Percentiles rank a stretch among this genome's conserved stretches.
Conservation (phyloP, 2,888 invertebrate species). For the Apodemia mormo region DNA sequence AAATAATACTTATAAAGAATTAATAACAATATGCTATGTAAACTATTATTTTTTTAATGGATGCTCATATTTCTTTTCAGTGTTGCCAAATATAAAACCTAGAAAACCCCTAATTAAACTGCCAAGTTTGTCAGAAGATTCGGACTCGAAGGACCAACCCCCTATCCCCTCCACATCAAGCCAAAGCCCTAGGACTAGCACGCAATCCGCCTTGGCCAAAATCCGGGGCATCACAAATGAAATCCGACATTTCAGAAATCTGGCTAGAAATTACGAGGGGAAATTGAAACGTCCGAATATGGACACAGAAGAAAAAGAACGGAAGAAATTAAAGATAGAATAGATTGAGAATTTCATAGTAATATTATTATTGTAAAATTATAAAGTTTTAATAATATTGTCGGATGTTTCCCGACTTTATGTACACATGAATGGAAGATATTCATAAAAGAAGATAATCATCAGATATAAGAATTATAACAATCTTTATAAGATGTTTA, state of each 20-base stretch:
- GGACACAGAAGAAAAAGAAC: conserved; percentile 42
- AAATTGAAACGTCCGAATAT: conserved; percentile 50
- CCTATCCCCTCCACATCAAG: conserved; percentile 46
- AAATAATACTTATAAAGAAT: too few species aligned
- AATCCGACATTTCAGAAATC: conserved; percentile 51
- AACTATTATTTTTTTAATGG: too few species aligned
- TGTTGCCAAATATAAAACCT: conserved; percentile 70
- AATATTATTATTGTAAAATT: background rate
- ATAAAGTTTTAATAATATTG: too few species aligned
- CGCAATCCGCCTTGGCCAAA: conserved; percentile 51
- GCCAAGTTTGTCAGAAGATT: conserved; percentile 60
- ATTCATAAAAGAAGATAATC: too few species aligned
- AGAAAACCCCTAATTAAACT: conserved; percentile 64
- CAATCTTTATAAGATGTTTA: too few species aligned
- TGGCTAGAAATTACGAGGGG: conserved; percentile 48
- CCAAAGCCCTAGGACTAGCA: conserved; percentile 41
- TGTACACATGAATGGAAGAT: too few species aligned
- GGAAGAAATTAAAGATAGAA: conserved; percentile 56
- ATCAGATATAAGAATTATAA: too few species aligned
- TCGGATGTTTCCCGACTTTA: too few species aligned
- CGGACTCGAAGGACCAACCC: conserved; percentile 45
- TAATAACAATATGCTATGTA: too few species aligned
- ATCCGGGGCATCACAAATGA: conserved; percentile 61
- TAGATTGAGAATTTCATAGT: conserved; percentile 29
- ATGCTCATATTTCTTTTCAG: conserved; percentile 44